Base-by-base conservation (phyloP, 2,113 vertebrate genomes). In the Pantherophis guttatus region DNA sequence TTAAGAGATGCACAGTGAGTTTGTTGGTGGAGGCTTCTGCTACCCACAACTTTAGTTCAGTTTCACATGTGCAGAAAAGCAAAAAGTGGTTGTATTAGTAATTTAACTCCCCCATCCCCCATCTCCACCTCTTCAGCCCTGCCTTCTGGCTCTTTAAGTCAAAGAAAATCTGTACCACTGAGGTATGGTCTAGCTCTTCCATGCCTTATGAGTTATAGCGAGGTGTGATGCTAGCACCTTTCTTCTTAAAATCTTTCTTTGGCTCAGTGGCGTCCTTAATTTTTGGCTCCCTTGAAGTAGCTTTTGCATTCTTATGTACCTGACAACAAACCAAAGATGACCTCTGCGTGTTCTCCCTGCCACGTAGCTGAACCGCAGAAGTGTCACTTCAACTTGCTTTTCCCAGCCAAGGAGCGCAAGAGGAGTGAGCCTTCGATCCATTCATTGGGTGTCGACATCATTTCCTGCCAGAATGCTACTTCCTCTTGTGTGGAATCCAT, bases 401-500 rank as follows among this genome's bases (percentile, higher is more conserved):
- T 95, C 86, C 96, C 95, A 44, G 95, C 93, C 93, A 97, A 93
- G 0, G 97, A 97, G 75, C 97, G 97, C 95, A 98, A 90, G 0
- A 96, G 97, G 93, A 98, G 94, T 11, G 97, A 93, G 59, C 97
- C 97, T 86, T 97, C 97, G 0, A 97, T 96, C 97, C 97, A 97
- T 29, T 97, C 97, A 4, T 97, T 97, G 91, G 97, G 90, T 54
- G 95, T 96, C 0, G 94, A 50, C 96, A 97, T 97, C 97, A 98
- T 98, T 93, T 98, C 97, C 93, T 97, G 97, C 97, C 97, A 98
- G 58, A 97, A 97, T 57, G 97, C 97, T 90, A 97, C 96, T 91
- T 97, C 97, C 92, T 98, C 97, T 81, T 97, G 97, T 0, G 97
- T 97, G 91, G 97, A 97, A 91, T 97, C 97, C 97, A 98, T 97